Conservation (phyloP, 2,113 vertebrate genomes). For the Fukomys damarensis region DNA sequence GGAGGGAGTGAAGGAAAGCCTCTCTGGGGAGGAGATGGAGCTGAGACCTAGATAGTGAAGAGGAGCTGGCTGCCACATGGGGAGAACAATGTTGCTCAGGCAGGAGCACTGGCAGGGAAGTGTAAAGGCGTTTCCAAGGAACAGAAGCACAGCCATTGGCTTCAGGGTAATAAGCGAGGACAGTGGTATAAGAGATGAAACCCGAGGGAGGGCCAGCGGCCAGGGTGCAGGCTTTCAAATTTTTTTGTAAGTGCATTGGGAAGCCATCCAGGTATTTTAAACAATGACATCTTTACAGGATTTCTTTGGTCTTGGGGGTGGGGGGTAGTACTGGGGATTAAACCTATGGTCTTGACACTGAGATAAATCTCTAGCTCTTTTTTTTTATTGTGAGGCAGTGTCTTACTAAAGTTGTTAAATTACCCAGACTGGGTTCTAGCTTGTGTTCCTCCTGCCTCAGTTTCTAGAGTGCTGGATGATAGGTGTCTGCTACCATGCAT, state of each 20-base stretch:
- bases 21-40: not conserved
- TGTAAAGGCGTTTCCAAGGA: not conserved
- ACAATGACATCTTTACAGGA: not conserved
- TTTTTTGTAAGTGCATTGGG: not conserved
- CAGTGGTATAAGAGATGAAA: not conserved
- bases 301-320: not conserved
- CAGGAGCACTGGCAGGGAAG: not conserved
- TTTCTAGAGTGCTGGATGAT: not conserved
- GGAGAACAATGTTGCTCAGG: not conserved
- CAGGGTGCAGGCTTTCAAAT: not conserved
- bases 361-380: not conserved
- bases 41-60: not conserved
- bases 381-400: not conserved
- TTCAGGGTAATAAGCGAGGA: not conserved
- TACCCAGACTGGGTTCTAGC: not conserved
- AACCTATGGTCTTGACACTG: not conserved
- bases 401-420: not conserved
- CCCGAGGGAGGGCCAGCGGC: not conserved
- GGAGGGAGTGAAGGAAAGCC: not conserved
- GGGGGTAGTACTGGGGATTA: not conserved
- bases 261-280: not conserved
- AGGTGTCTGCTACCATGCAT: not conserved
- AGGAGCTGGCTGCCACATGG: not conserved
- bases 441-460: not conserved
- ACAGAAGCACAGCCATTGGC: not conserved